These are phyloP conservation scores for Chaetogeoica ovagalla DNA, from an alignment of 2,888 invertebrate species.

Conservation along the genomic window DNA sequence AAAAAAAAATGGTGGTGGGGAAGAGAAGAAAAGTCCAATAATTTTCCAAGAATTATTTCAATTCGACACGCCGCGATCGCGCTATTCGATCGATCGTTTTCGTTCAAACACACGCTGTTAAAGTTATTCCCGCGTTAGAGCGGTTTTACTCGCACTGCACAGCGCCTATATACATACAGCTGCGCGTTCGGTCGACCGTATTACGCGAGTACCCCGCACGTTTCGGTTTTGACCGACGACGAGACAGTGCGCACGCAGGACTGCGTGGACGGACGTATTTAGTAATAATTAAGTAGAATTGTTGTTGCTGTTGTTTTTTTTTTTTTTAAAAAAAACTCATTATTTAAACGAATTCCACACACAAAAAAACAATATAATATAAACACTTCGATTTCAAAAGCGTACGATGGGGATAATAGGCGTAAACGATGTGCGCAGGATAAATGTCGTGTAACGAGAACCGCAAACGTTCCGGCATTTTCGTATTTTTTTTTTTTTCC, in stretches of 20 bases:
- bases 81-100: slow-evolving; percentile 7
- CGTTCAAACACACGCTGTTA: background rate
- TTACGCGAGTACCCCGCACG: background rate
- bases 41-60: slow-evolving; percentile 17
- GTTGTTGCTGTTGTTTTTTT: slow-evolving; percentile 9
- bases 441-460: background rate
- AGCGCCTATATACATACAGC: too few species aligned
- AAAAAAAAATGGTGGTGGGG: too few species aligned
- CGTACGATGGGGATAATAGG: too few species aligned
- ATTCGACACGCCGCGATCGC: too few species aligned
- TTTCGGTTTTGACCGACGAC: background rate
- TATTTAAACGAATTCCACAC: slow-evolving; percentile 17
- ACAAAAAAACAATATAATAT: background rate
- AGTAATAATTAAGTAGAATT: slow-evolving; percentile 39
- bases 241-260: background rate
- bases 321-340: background rate
- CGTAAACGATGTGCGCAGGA: background rate
- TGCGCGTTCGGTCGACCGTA: background rate
- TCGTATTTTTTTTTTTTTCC: too few species aligned
- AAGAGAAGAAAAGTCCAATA: too few species aligned
- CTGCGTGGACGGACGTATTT: background rate
- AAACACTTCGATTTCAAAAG: slow-evolving; percentile 4
- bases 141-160: too few species aligned
- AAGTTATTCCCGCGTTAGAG: background rate
- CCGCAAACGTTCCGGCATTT: too few species aligned